These are phyloP conservation scores for Lampris incognitus DNA, from an alignment of 2,113 vertebrate species.

Conservation along the genomic window DNA sequence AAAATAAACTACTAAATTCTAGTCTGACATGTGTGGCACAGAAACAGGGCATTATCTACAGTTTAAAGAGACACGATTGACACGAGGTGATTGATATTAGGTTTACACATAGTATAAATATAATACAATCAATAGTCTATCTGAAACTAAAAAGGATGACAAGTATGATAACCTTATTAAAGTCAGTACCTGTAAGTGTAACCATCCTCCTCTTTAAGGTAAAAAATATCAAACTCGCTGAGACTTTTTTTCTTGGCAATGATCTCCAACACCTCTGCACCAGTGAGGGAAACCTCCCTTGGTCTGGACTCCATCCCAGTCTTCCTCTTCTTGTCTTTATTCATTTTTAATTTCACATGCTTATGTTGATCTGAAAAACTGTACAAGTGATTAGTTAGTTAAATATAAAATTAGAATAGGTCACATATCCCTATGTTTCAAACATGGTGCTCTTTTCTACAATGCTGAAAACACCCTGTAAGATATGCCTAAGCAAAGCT, in stretches of 20 bases:
- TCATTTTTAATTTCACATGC: not conserved
- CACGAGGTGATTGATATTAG: no score
- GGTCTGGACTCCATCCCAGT: constrained; percentile 6
- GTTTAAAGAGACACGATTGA: not conserved
- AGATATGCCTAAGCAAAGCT: no score
- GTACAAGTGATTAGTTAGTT: constrained; percentile 23
- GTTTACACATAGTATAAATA: not conserved
- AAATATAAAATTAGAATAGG: not conserved
- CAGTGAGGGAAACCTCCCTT: constrained; percentile 46
- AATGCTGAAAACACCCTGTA: no score
- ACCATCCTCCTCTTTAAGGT: constrained; percentile 61
- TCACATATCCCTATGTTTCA: no score
- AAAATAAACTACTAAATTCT: no score
- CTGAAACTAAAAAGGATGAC: not conserved
- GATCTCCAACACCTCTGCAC: constrained; percentile 59
- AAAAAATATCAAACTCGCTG: constrained; percentile 50
- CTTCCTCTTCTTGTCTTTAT: constrained; percentile 22
- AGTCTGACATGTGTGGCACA: no score
- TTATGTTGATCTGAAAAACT: constrained; percentile 46
- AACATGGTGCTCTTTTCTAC: no score
- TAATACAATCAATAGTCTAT: not conserved
- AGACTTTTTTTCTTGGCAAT: constrained; percentile 45
- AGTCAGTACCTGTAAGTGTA: constrained; percentile 64
- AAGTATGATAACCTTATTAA: not conserved
- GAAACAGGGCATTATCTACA: no score